Base-by-base conservation (phyloP, 2,888 invertebrate species). In the Hetaerina titia region DNA sequence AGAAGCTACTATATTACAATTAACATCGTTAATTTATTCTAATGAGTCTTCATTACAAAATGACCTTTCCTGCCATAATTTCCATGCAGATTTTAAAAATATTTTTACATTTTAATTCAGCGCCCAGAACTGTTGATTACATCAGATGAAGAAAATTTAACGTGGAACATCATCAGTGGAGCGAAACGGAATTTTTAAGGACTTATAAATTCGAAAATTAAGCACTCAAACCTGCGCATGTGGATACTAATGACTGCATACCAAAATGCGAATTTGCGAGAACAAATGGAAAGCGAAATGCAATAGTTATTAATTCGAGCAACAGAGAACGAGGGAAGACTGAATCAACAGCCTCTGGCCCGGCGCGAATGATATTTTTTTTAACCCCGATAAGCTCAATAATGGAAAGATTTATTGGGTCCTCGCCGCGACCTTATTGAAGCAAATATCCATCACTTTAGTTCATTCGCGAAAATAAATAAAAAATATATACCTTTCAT, bases 341-440 rank as follows among this genome's bases (percentile, higher is more conserved):
- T 57, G 45, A 90, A 90, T 90, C 92, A 92, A 92, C 92, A 92
- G 69, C 22, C 56, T 57, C 64, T 64, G 92, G 15, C 69, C 63
- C 22, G 7, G 11, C 81, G 81, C 31, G 31, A 22, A 81, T 25
- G 11, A 8, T 13, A 31, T 81, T 31, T 81, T 81, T 81, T 92
- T 92, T 25, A 15, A 56, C 90, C 63, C 7, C 31, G 90, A 90
- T 90, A 92, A 92, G 92, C 69, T 92, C 92, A 45, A 90, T 90
- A 90, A 90, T 69, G 92, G 92, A 92, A n/a, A 69, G 69, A 92
- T 92, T 92, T 92, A 92, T 69, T 15, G 64, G 92, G 56, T 90
- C 22, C 64, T 31, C 31, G 45, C 17, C 45, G 90, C 63, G 90
- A 45, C 90, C 90, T 90, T 90, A 90, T 90, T 90, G 90, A 90